Percentiles rank a stretch among this genome's conserved stretches.
phyloP scores from a whole-genome alignment of 2,113 vertebrate genomes.

The Panthera leo region DNA sequence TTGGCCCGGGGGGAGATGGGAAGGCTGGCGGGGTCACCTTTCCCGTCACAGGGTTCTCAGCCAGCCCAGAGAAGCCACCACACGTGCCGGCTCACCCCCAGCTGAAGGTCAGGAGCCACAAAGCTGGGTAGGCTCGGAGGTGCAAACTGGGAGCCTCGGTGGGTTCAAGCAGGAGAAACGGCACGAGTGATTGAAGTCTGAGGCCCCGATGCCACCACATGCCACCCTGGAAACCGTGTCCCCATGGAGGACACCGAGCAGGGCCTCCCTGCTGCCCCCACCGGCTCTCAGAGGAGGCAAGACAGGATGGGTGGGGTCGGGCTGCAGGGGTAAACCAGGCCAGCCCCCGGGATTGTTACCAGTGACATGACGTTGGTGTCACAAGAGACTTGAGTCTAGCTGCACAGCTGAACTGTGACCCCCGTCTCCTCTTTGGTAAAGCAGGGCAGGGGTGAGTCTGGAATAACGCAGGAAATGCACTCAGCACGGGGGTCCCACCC shows the following conservation, averaged over 20 bases:
- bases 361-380: fast-evolving
- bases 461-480: background rate
- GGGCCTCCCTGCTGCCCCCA: fast-evolving
- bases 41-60: background rate
- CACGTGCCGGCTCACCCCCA: fast-evolving
- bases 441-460: background rate
- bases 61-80: fast-evolving
- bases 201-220: fast-evolving
- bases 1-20: background rate
- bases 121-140: fast-evolving
- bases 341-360: fast-evolving
- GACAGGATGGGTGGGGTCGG: fast-evolving
- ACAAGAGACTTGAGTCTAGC: background rate
- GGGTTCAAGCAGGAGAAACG: background rate
- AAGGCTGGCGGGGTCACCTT: conserved; percentile 43
- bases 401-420: fast-evolving
- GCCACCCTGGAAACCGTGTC: fast-evolving
- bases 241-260: fast-evolving
- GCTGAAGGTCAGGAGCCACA: background rate
- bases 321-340: no score
- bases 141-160: fast-evolving
- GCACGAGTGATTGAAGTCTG: fast-evolving
- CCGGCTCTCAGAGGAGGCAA: background rate
- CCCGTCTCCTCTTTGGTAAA: background rate
- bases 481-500: background rate